Evolutionary conservation across 2,888 invertebrate species (phyloP), one percentile per base, ranked within the genome.

Genomic region (Epinotia bilunana): DNA sequence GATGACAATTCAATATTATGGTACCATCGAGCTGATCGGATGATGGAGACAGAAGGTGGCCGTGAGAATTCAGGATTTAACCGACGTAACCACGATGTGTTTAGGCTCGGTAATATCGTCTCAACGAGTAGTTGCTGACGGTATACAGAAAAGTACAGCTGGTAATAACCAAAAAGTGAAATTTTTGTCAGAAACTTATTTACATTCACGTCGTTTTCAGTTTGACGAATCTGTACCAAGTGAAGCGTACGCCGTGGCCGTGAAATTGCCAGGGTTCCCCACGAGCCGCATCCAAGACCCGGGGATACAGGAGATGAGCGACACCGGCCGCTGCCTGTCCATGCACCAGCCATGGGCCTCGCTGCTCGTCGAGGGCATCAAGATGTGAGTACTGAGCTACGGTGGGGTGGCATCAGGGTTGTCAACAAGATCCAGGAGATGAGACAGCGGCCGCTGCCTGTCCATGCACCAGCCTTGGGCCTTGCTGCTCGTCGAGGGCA

Each of bases 401-500:
- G 33, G 7, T 33, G 33, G 33, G 33, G 33, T 33, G 33, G 33
- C 33, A 33, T 33, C 33, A 33, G 33, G 33, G 33, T 33, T 33
- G 33, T 33, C 33, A 33, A 33, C 33, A 28, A 28, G 86, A 90
- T 97, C 70, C 95, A 97, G 83, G 97, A 97, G 93, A 97, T 98
- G 96, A 95, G 95, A 98, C 89, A 95, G 96, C 80, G 98, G 99
- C 1, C 94, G 96, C 81, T 99, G 99, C 87, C 91, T 99, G 16
- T 98, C 98, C 81, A 96, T 99, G 97, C 98, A 98, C 90, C 99
- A 99, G 87, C 99, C 99, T 0, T 99, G 98, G 96, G 99, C 99
- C 0, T 98, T 98, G 0, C 94, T 99, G 49, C 95, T 99, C 0
- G 96, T 99, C 0, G 95, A 96, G n/a, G 99, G 99, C 70, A 98